Percentiles rank a stretch among this genome's conserved stretches.
Evolutionary conservation across 2,797 vertebrate species (phyloP).

Genomic region (Leuciscus waleckii): DNA sequence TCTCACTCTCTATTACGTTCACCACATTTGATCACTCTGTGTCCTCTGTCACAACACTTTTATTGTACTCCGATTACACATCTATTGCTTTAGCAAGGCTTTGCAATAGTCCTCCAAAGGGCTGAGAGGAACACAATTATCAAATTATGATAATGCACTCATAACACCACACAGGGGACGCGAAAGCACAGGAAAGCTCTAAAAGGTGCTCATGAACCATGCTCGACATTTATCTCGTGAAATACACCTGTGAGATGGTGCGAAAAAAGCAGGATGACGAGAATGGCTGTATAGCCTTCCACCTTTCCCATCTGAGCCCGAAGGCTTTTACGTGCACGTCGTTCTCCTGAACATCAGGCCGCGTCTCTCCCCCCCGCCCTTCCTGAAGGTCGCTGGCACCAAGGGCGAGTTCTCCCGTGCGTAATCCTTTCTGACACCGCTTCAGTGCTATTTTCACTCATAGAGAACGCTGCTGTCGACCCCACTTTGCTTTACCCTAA

Average conservation of each 20-base stretch:
- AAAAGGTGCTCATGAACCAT: slow-evolving; percentile 53
- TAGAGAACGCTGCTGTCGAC: slow-evolving; percentile 28
- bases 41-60: not conserved
- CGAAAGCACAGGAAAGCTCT: slow-evolving; percentile 60
- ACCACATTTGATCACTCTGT: slow-evolving; percentile 1
- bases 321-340: slow-evolving; percentile 38
- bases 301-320: slow-evolving; percentile 30
- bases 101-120: slow-evolving; percentile 27
- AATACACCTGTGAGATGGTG: slow-evolving; percentile 49
- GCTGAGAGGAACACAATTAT: slow-evolving; percentile 63
- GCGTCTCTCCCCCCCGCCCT: not conserved
- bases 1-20: not conserved
- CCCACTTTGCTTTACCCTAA: slow-evolving; percentile 36
- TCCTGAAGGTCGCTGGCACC: slow-evolving; percentile 51
- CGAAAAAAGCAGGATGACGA: slow-evolving; percentile 53
- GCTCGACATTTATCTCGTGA: slow-evolving; percentile 57
- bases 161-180: slow-evolving; percentile 54
- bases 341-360: slow-evolving; percentile 37
- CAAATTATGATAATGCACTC: slow-evolving; percentile 53
- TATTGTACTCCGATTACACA: not conserved
- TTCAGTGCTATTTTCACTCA: slow-evolving; percentile 41
- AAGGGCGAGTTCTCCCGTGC: slow-evolving; percentile 46
- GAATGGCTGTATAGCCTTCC: slow-evolving; percentile 48
- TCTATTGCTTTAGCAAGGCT: slow-evolving; percentile 30
- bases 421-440: slow-evolving; percentile 49